These are phyloP conservation scores for Pholis gunnellus DNA, from an alignment of 2,113 vertebrate species.

Conservation along the genomic window DNA sequence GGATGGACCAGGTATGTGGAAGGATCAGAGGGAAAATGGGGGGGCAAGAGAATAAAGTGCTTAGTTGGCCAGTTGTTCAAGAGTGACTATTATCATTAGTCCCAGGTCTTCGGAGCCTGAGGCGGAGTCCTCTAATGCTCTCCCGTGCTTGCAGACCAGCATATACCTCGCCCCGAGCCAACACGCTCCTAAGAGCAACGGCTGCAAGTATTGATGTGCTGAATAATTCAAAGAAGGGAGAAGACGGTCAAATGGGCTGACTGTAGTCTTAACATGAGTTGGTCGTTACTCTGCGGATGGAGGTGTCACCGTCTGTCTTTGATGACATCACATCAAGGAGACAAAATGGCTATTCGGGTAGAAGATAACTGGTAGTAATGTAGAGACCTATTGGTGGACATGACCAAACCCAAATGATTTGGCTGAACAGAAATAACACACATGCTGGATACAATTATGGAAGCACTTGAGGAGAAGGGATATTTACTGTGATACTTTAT, in stretches of 20 bases:
- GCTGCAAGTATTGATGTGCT: constrained; percentile 37
- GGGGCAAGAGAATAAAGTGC: constrained; percentile 42
- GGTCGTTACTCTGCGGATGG: neutral
- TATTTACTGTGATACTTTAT: neutral
- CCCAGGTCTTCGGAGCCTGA: constrained; percentile 56
- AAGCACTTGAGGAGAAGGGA: neutral
- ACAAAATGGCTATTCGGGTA: neutral
- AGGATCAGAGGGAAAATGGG: constrained; percentile 4
- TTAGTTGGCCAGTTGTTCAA: constrained; percentile 50
- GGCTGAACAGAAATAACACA: neutral
- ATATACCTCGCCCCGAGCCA: constrained; percentile 47
- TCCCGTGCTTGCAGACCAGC: constrained; percentile 36
- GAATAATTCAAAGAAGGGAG: constrained; percentile 54
- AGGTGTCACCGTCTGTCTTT: neutral
- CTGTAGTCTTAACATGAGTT: constrained; percentile 17
- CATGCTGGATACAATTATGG: neutral
- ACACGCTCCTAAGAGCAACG: constrained; percentile 48
- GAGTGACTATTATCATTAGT: constrained; percentile 60
- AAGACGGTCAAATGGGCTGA: constrained; percentile 29
- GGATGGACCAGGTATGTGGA: constrained; percentile 4
- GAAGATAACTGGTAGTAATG: neutral
- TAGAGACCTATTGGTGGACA: neutral
- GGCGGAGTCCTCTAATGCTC: constrained; percentile 44
- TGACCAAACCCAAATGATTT: neutral
- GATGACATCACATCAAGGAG: constrained; percentile 6